Evolutionary conservation across 2,888 invertebrate species (phyloP).

Genomic region (Sminthurides aquaticus): DNA sequence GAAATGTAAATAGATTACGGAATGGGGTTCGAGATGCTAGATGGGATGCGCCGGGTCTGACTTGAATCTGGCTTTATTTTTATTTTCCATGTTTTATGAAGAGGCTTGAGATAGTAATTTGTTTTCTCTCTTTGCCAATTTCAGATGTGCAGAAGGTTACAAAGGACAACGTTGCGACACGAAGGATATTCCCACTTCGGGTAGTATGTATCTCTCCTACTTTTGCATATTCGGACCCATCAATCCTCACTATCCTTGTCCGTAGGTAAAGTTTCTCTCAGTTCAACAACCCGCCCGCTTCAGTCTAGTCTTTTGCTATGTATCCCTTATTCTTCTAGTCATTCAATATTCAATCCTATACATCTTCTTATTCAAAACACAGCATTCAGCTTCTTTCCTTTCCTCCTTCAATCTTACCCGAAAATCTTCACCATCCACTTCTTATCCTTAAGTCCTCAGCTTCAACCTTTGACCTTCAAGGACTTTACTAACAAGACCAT

Average conservation of each 20-base stretch:
- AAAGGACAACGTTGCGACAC: slow-evolving; percentile 70
- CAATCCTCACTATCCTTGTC: slow-evolving; percentile 43
- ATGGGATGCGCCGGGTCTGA: background rate
- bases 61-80: slow-evolving; percentile 22
- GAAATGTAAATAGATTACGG: too few species aligned
- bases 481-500: too few species aligned
- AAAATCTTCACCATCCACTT: slow-evolving; percentile 6
- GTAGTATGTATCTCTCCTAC: slow-evolving; percentile 43
- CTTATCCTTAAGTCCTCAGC: too few species aligned
- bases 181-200: slow-evolving; percentile 61
- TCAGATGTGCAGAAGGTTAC: slow-evolving; percentile 72
- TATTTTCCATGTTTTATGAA: slow-evolving; percentile 26
- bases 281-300: slow-evolving; percentile 34
- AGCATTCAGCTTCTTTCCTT: too few species aligned
- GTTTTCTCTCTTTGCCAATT: slow-evolving; percentile 44
- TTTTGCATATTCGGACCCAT: slow-evolving; percentile 43
- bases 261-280: slow-evolving; percentile 41
- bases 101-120: slow-evolving; percentile 28
- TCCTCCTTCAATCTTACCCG: too few species aligned
- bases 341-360: too few species aligned
- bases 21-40: too few species aligned
- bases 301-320: slow-evolving; percentile 5
- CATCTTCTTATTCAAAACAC: too few species aligned
- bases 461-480: too few species aligned
- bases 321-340: background rate